Evolutionary conservation across 2,888 invertebrate species (phyloP).

Genomic region (Chymomyza procnemis): DNA sequence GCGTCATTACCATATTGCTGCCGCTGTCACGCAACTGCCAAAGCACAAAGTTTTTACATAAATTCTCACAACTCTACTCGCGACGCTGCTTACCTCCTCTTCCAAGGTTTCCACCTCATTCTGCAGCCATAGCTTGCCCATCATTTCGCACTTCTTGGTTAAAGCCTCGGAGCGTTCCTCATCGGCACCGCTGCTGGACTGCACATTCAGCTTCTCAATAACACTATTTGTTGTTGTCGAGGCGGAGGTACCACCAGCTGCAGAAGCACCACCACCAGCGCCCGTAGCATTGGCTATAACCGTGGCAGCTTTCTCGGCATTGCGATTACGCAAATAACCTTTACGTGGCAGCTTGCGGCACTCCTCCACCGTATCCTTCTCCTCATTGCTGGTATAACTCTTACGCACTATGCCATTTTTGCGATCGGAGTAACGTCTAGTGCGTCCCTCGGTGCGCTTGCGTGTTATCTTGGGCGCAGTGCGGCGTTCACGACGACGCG

Average conservation of each 20-base stretch:
- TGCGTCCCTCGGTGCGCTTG: slow-evolving; percentile 76
- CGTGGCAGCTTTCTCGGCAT: slow-evolving; percentile 72
- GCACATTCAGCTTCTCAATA: slow-evolving; percentile 72
- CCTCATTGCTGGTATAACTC: slow-evolving; percentile 78
- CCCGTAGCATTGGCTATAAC: slow-evolving; percentile 55
- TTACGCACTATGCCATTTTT: slow-evolving; percentile 77
- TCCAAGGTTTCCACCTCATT: slow-evolving; percentile 93
- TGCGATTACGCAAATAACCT: slow-evolving; percentile 77
- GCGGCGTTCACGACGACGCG: slow-evolving; percentile 74
- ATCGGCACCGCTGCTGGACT: slow-evolving; percentile 77
- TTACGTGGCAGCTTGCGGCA: slow-evolving; percentile 77
- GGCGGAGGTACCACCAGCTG: slow-evolving; percentile 70
- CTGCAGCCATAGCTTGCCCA: slow-evolving; percentile 93
- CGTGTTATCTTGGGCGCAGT: slow-evolving; percentile 75
- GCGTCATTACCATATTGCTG: slow-evolving; percentile 82
- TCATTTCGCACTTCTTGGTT: slow-evolving; percentile 80
- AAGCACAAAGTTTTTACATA: neutral
- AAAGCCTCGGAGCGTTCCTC: slow-evolving; percentile 77
- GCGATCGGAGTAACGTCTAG: slow-evolving; percentile 77
- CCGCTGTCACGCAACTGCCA: slow-evolving; percentile 74
- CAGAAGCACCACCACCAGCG: slow-evolving; percentile 50
- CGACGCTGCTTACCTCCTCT: slow-evolving; percentile 81
- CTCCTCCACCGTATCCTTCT: slow-evolving; percentile 78
- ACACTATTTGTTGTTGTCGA: slow-evolving; percentile 75
- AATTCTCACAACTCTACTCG: too few species aligned